Evolutionary conservation across 2,113 vertebrate species (phyloP), one percentile per base, ranked within the genome.

Genomic region (Albula goreensis): DNA sequence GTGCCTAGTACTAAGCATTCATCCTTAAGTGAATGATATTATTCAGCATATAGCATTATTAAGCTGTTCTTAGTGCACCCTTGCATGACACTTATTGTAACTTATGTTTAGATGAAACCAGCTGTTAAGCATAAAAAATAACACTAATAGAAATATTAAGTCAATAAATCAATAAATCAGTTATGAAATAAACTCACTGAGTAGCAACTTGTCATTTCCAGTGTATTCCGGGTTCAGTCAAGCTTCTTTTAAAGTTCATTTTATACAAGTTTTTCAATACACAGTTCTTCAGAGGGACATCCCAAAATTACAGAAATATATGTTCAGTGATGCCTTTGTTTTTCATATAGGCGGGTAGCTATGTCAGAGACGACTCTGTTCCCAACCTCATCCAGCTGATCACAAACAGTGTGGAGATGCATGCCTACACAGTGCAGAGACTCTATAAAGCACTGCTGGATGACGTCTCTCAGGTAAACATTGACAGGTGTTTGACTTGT

Each of bases 351-450:
- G 98, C 98, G 90, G 98, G 98, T 89, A 98, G 98, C 94, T 99
- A 99, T 0, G 98, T 99, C 90, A 96, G 98, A 90, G 98, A 99
- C 60, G 98, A 99, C 91, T 98, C 98, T 13, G 98, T 99, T 81
- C 98, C 98, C 25, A 99, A 99, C 93, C 96, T 99, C 90, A 99
- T 99, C 91, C 98, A 99, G 93, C 96, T 99, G 86, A 99, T 99
- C 95, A 99, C 98, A n/a, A 99, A 99, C 89, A 99, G 98, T 50
- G 95, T 98, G 88, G 98, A 99, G 93, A 99, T 99, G 97, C 98
- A 99, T 81, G 97, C 97, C 85, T 99, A 99, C 90, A 99, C 98
- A 83, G 98, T 99, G 53, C 98, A 99, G 95, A 98, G 97, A 93
- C 97, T 99, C 84, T 99, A 99, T 94, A 99, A 99, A 96, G 98